phyloP scores from a whole-genome alignment of 2,113 vertebrate genomes.

The Gambusia holbrooki region DNA sequence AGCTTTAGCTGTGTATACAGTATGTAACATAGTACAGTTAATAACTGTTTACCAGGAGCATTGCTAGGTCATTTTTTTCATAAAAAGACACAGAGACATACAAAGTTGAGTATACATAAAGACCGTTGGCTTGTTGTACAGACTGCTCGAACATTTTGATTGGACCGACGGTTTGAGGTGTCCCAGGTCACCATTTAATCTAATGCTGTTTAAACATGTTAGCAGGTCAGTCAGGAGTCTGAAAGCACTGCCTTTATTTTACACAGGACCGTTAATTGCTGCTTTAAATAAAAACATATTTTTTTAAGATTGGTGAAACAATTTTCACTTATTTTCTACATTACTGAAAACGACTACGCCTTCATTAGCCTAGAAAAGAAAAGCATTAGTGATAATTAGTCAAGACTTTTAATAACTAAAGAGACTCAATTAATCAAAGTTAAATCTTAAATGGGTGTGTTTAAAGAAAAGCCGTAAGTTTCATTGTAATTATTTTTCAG shows the following conservation, averaged over 20 bases:
- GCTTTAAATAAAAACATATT: too few relatives aligned
- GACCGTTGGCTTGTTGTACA: constrained; percentile 47
- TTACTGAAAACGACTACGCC: neutral
- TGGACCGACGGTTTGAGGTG: constrained; percentile 39
- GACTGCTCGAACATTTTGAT: constrained; percentile 53
- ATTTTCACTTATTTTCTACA: neutral
- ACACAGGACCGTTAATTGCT: neutral
- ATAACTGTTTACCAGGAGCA: constrained; percentile 68
- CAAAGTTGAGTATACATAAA: constrained; percentile 69
- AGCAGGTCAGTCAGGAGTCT: neutral
- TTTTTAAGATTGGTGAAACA: too few relatives aligned
- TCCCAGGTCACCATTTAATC: constrained; percentile 52
- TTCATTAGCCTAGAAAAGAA: neutral
- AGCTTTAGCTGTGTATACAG: constrained; percentile 76
- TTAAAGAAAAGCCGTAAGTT: neutral
- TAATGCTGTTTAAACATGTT: neutral
- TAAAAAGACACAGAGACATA: constrained; percentile 76
- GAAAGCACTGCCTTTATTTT: neutral
- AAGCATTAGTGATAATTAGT: neutral
- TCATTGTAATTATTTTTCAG: neutral
- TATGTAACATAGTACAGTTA: constrained; percentile 74
- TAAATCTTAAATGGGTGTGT: neutral
- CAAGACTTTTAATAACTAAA: neutral
- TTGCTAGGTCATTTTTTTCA: constrained; percentile 68
- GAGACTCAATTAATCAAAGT: neutral